phyloP scores from a whole-genome alignment of 2,888 invertebrate genomes.

The Caenorhabditis becei region DNA sequence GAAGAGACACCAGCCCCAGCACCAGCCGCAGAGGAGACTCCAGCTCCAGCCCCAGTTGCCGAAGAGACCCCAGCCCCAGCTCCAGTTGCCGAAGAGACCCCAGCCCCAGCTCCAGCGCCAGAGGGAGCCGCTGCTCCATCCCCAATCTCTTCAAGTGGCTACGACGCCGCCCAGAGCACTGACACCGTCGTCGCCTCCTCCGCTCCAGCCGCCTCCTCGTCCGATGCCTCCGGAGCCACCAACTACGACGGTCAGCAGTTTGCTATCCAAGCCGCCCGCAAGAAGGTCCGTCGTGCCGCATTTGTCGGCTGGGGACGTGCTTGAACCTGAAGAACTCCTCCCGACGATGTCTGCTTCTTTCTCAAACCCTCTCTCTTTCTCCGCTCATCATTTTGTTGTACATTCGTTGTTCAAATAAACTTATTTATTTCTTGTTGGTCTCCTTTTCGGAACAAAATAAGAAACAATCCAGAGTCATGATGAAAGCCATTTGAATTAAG shows the following conservation, averaged over 20 bases:
- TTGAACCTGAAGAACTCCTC: constrained; percentile 8
- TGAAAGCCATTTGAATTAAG: constrained; percentile 53
- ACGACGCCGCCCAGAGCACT: constrained; percentile 48
- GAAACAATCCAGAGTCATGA: constrained; percentile 10
- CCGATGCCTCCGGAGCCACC: constrained; percentile 42
- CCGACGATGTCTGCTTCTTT: constrained; percentile 9
- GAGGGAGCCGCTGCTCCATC: constrained; percentile 33
- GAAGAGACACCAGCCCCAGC: constrained; percentile 9
- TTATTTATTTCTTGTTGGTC: constrained; percentile 45
- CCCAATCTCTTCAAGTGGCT: constrained; percentile 44
- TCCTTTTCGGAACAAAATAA: background rate
- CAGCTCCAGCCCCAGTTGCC: constrained; percentile 26
- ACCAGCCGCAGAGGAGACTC: constrained; percentile 25
- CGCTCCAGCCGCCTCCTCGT: constrained; percentile 36
- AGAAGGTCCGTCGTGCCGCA: constrained; percentile 55
- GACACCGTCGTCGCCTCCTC: constrained; percentile 44
- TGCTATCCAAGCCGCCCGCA: constrained; percentile 52
- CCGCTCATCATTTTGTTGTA: constrained; percentile 54
- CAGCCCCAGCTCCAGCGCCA: constrained; percentile 32
- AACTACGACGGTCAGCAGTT: constrained; percentile 54
- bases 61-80: constrained; percentile 23
- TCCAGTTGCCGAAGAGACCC: constrained; percentile 15
- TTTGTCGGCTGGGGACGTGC: constrained; percentile 62
- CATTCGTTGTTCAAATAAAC: constrained; percentile 63
- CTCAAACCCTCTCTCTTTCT: constrained; percentile 13